A percentile compares a stretch with the other conserved stretches of the same genome.
Conservation (phyloP, 2,113 vertebrate genomes). For the Leucopsar rothschildi region DNA sequence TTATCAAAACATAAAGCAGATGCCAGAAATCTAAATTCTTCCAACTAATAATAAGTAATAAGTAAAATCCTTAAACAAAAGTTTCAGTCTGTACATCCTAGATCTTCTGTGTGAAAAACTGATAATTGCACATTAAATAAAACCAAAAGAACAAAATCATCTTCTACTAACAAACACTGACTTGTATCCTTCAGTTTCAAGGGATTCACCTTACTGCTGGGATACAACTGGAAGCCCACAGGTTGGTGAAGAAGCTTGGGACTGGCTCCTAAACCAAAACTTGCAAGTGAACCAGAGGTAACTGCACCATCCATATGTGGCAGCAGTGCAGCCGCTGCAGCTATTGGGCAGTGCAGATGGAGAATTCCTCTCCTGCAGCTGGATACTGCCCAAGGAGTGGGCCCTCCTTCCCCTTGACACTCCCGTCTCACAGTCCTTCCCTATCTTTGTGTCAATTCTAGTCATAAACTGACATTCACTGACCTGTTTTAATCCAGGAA, state of each 20-base stretch:
- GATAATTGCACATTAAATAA: background rate
- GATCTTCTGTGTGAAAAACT: background rate
- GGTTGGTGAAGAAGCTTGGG: background rate
- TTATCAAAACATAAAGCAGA: background rate
- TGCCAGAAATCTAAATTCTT: background rate
- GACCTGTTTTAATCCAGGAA: background rate
- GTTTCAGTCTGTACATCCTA: background rate
- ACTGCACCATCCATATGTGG: accelerated
- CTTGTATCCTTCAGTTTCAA: background rate
- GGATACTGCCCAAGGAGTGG: background rate
- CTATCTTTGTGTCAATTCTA: background rate
- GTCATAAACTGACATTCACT: background rate
- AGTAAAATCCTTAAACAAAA: background rate
- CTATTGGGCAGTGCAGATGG: background rate
- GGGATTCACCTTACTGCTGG: background rate
- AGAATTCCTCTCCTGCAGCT: background rate
- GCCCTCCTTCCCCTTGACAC: accelerated
- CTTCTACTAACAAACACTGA: background rate
- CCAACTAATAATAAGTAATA: background rate
- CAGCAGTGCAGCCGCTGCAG: background rate
- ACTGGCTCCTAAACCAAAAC: background rate
- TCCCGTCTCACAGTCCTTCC: background rate
- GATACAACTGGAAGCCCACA: background rate
- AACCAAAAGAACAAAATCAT: background rate
- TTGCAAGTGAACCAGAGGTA: background rate